Base-by-base conservation (phyloP, 2,888 invertebrate species). In the Pollenia griseotomentosa region DNA sequence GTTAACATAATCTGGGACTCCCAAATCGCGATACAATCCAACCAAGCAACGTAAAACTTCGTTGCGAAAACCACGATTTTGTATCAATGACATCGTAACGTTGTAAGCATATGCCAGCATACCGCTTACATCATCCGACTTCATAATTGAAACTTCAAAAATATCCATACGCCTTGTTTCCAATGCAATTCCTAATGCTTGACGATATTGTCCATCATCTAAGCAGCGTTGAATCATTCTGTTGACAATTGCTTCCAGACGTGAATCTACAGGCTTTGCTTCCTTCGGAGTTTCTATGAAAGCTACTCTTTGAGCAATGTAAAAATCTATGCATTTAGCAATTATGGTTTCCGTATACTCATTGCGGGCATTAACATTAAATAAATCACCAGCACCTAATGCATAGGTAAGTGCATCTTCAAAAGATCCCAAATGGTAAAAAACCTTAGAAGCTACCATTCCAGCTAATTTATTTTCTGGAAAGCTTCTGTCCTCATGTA, bases 91-190 rank as follows among this genome's bases (percentile, higher is more conserved):
- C 98, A 99, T 98, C 0, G 98, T 98, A 14, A 99, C 98, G 93
- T 98, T 97, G 92, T 99, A 98, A 19, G 99, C 98, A 94, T 99
- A 99, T 51, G 96, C 96, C 86, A 99, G 95, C 97, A 99, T 98
- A 84, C 96, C 97, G 89, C 96, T 94, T 9, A 97, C 95, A 94
- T 99, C 98, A 94, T 98, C 98, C 51, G 98, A 97, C 92, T 97
- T 96, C 94, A 97, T 96, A 88, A 99, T 98, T 2, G 99, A 96
- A 87, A 96, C 95, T 92, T 98, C 97, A 91, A 99, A 99, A 90
- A 99, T 97, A 92, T 99, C 99, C 97, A 99, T 98, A 79, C 99
- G 95, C 66, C 98, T 95, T 0, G 99, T 99, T 94, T 99, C 99
- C 73, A 99, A 94, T 4, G 99, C 98, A 90, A 99, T 93, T 0